These are phyloP conservation scores for Corythucha ciliata DNA, from an alignment of 2,888 invertebrate genomes.

Conservation along the genomic window DNA sequence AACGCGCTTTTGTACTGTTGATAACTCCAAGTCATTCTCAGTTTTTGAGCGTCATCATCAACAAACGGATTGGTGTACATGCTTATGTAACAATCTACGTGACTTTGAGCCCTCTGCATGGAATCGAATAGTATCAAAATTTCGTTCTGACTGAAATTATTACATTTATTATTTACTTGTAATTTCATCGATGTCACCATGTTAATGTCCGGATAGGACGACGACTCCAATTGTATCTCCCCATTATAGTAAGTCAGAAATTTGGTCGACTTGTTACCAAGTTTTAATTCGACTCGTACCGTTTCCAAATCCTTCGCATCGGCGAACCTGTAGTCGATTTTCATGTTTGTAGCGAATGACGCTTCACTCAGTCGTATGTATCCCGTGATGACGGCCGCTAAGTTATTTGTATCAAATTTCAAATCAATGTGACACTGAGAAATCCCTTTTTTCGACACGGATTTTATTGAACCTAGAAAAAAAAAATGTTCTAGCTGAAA, in stretches of 20 bases:
- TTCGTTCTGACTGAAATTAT: neutral
- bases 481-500: slow-evolving; percentile 38
- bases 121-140: slow-evolving; percentile 21
- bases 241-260: slow-evolving; percentile 53
- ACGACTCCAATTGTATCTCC: slow-evolving; percentile 58
- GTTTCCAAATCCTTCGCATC: slow-evolving; percentile 41
- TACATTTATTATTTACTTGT: slow-evolving; percentile 45
- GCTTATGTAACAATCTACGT: slow-evolving; percentile 60
- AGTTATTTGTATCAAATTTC: slow-evolving; percentile 66
- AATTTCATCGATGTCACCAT: slow-evolving; percentile 56
- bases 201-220: slow-evolving; percentile 66
- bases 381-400: slow-evolving; percentile 62
- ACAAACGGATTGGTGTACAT: slow-evolving; percentile 57
- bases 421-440: slow-evolving; percentile 67
- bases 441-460: slow-evolving; percentile 57
- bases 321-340: slow-evolving; percentile 57
- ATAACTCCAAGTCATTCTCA: slow-evolving; percentile 51
- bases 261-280: slow-evolving; percentile 50
- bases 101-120: slow-evolving; percentile 57
- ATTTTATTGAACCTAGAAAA: slow-evolving; percentile 49
- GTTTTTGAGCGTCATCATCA: slow-evolving; percentile 50
- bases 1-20: slow-evolving; percentile 50
- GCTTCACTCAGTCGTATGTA: slow-evolving; percentile 54
- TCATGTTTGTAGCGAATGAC: slow-evolving; percentile 50
- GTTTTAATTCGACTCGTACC: slow-evolving; percentile 34